These are phyloP conservation scores for Rhinella marina DNA, from an alignment of 2,797 vertebrate species.

Conservation along the genomic window DNA sequence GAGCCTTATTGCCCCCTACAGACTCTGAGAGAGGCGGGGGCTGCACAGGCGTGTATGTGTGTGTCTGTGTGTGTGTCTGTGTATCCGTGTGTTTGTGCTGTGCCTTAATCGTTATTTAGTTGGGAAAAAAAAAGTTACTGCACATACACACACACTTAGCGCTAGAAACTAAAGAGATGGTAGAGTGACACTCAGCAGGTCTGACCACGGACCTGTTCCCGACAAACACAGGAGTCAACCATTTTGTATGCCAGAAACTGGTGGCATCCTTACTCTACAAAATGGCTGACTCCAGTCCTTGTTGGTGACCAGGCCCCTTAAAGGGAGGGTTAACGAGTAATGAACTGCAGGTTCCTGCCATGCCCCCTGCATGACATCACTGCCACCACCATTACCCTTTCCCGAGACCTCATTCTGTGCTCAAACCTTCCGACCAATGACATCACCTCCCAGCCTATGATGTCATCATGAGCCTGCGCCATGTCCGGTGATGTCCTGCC, in stretches of 20 bases:
- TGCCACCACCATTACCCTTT: conserved; percentile 47
- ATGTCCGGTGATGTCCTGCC: conserved; percentile 54
- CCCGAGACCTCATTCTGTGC: conserved; percentile 53
- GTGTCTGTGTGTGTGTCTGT: conserved; percentile 57
- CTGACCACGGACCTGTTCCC: not conserved
- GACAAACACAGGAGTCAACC: not conserved
- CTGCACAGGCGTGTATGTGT: conserved; percentile 61
- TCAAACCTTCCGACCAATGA: conserved; percentile 35
- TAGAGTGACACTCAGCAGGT: conserved; percentile 33
- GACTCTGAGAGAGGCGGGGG: conserved; percentile 42
- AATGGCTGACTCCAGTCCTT: not conserved
- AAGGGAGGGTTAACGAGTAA: conserved; percentile 23
- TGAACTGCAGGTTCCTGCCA: conserved; percentile 43
- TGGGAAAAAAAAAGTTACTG: conserved; percentile 43
- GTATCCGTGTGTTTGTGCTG: conserved; percentile 61
- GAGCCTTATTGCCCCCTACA: conserved; percentile 56
- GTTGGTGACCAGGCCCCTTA: not conserved
- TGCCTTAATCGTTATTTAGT: conserved; percentile 62
- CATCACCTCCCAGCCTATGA: conserved; percentile 50
- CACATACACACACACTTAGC: conserved; percentile 56
- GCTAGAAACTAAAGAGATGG: conserved; percentile 59
- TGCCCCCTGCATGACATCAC: conserved; percentile 60
- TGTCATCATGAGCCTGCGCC: conserved; percentile 61
- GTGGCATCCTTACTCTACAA: not conserved
- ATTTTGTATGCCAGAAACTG: conserved; percentile 6